A percentile compares a stretch with the other conserved stretches of the same genome.
phyloP scores from a whole-genome alignment of 1,140 invertebrate genomes.

The Nasonia giraulti region DNA sequence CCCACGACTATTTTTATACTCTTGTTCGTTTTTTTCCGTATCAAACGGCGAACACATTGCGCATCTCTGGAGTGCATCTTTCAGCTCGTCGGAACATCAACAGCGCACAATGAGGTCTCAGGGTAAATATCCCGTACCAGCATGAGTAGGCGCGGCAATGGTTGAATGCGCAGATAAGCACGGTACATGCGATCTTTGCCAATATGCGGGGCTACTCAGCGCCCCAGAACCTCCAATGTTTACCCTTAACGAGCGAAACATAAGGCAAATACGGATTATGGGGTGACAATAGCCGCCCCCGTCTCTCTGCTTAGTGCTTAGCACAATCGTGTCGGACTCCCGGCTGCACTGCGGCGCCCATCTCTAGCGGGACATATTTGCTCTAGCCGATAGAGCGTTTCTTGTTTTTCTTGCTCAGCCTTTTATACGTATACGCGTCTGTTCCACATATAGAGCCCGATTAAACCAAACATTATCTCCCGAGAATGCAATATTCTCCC shows the following conservation, averaged over 20 bases:
- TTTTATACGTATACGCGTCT: neutral
- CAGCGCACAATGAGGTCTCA: neutral
- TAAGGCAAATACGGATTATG: slow-evolving; percentile 47
- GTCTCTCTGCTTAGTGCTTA: slow-evolving; percentile 12
- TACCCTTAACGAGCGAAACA: slow-evolving; percentile 44
- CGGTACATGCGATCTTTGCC: slow-evolving; percentile 18
- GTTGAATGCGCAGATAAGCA: slow-evolving; percentile 29
- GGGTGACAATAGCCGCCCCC: neutral
- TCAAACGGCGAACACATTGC: too few relatives aligned
- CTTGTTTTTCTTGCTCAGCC: slow-evolving; percentile 3
- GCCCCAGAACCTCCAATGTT: slow-evolving; percentile 6
- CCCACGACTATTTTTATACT: too few relatives aligned
- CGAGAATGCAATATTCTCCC: neutral
- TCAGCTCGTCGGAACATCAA: neutral
- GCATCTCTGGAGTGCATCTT: neutral
- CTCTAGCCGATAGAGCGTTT: neutral
- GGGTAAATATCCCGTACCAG: slow-evolving; percentile 35
- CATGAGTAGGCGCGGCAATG: too few relatives aligned
- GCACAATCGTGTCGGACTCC: neutral
- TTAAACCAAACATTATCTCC: neutral
- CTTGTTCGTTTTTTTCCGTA: too few relatives aligned
- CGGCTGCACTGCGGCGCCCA: neutral
- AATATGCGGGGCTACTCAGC: neutral
- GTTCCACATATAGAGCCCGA: neutral
- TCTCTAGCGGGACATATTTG: neutral